Evolutionary conservation across 2,888 invertebrate genomes (phyloP).

Genomic region (Nemurella pictetii): DNA sequence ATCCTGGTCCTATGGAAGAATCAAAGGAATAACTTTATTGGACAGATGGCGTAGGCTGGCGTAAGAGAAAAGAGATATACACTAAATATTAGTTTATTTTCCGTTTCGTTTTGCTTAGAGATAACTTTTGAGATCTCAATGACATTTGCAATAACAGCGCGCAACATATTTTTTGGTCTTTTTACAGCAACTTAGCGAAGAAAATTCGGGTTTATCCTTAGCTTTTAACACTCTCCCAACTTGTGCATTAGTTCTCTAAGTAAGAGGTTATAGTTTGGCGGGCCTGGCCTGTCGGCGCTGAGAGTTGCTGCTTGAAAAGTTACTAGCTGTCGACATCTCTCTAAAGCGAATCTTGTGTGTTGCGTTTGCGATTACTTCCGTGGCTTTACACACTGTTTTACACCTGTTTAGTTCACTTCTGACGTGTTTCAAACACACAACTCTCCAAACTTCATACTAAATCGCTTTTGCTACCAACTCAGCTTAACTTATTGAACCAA

Average conservation of each 20-base stretch:
- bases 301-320: conserved; percentile 7
- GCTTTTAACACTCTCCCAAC: neutral
- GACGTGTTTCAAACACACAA: neutral
- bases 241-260: conserved; percentile 10
- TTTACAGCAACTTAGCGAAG: neutral
- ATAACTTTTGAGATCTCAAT: neutral
- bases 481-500: neutral
- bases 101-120: neutral
- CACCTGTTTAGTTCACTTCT: conserved; percentile 26
- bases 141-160: neutral
- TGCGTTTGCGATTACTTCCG: conserved; percentile 26
- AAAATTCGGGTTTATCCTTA: neutral
- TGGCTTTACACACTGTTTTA: conserved; percentile 27
- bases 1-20: neutral
- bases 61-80: neutral
- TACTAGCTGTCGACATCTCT: conserved; percentile 5
- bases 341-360: neutral
- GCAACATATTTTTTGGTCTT: neutral
- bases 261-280: conserved; percentile 9
- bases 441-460: neutral
- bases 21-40: conserved; percentile 13
- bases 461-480: neutral
- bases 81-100: neutral
- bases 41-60: neutral
- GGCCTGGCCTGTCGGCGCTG: neutral